Base-by-base conservation (phyloP, 2,888 invertebrate genomes). In the Phorcus lineatus region DNA sequence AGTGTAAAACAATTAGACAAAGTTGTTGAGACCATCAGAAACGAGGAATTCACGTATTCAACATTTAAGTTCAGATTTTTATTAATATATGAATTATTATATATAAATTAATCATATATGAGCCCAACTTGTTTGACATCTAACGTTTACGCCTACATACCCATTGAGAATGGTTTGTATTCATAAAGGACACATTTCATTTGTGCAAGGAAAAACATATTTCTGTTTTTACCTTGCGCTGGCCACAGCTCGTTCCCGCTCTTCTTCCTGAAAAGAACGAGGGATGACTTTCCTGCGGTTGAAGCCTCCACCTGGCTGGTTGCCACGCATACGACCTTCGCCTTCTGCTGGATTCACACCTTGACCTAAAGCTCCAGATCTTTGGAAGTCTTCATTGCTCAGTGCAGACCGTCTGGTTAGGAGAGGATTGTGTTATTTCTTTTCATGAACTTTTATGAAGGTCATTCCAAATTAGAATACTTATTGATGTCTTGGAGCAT, bases 201-300 rank as follows among this genome's bases (percentile, higher is more conserved):
- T 11, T 9, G 4, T 47, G 9, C 4, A 0, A 9, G 0, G 11
- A 17, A 22, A 22, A 67, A 67, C 4, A 6, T 66, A 75, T 17
- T n/a, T 9, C 13, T 13, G 13, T 11, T 47, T 13, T 78, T 85
- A 90, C 91, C 89, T 91, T 55, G 88, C 91, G 57, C 89, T 88
- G 74, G 90, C 88, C 28, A 92, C 74, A 9, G 90, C 90, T 77
- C 88, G 86, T 66, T 92, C 91, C 66, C 90, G 85, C 74, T 93
- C 93, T 36, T 84, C 84, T 74, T 91, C 91, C 75, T 89, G 89
- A 76, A 91, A 91, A n/a, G 87, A 84, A 77, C 91, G 85, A 0
- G 90, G 85, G 17, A 88, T 83, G 6, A 86, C 81, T 75, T 86
- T 87, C 16, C 90, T 84, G 11, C 88, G 77, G 77, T 87, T 86